Evolutionary conservation across 2,797 vertebrate genomes (phyloP).

Genomic region (Rhinichthys osculus): DNA sequence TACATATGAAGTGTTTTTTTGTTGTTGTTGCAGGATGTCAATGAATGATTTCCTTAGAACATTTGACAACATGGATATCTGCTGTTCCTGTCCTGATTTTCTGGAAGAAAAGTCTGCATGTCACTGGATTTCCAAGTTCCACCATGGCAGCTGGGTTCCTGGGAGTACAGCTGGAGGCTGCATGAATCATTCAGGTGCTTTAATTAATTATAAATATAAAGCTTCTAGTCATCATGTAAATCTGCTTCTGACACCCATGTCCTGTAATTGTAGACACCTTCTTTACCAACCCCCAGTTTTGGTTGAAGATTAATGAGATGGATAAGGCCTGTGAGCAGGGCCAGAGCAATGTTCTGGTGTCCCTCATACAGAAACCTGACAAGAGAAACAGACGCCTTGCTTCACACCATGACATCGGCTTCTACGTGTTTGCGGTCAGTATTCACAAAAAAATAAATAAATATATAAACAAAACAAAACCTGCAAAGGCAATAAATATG

Average conservation of each 20-base stretch:
- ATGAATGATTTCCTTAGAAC: slow-evolving; percentile 79
- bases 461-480: too few relatives aligned
- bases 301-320: slow-evolving; percentile 68
- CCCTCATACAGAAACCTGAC: slow-evolving; percentile 87
- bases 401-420: slow-evolving; percentile 61
- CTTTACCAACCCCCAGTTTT: slow-evolving; percentile 88
- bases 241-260: background rate
- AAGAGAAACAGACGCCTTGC: slow-evolving; percentile 76
- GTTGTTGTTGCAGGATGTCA: slow-evolving; percentile 78
- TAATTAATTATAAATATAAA: background rate
- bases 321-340: background rate
- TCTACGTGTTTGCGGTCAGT: slow-evolving; percentile 80
- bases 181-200: slow-evolving; percentile 64
- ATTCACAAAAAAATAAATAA: background rate
- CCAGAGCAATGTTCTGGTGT: slow-evolving; percentile 79
- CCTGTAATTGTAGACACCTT: slow-evolving; percentile 73
- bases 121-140: slow-evolving; percentile 79
- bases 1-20: slow-evolving; percentile 38
- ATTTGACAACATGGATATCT: slow-evolving; percentile 83
- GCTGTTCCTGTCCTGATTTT: slow-evolving; percentile 83
- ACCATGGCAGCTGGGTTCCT: slow-evolving; percentile 81
- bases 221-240: background rate
- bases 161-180: slow-evolving; percentile 83
- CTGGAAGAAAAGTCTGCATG: slow-evolving; percentile 72
- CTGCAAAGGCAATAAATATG: background rate